Evolutionary conservation across 2,888 invertebrate species (phyloP).

Genomic region (Labia minor): DNA sequence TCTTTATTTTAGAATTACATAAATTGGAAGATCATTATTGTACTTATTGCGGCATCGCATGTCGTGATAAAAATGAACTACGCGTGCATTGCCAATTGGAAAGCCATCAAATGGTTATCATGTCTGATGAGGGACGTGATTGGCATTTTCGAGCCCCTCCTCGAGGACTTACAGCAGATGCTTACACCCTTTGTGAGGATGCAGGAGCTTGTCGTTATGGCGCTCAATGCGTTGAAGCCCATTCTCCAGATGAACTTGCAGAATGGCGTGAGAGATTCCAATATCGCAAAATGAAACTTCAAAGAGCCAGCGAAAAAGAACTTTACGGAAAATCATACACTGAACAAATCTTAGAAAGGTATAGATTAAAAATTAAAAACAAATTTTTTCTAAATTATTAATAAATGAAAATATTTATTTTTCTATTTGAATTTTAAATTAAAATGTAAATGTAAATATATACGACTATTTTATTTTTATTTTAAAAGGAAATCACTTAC

Average conservation of each 20-base stretch:
- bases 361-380: no score
- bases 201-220: conserved; percentile 52
- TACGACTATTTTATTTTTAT: no score
- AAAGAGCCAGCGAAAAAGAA: conserved; percentile 54
- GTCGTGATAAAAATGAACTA: conserved; percentile 43
- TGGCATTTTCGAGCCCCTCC: conserved; percentile 60
- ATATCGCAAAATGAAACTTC: conserved; percentile 50
- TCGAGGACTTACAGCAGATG: conserved; percentile 52
- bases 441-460: no score
- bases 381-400: no score
- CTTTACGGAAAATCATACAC: conserved; percentile 49
- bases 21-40: conserved; percentile 36
- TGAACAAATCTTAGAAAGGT: conserved; percentile 53
- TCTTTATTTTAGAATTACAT: neutral
- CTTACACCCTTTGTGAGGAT: conserved; percentile 49
- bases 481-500: no score
- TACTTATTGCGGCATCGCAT: conserved; percentile 47
- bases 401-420: no score
- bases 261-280: conserved; percentile 66
- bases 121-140: conserved; percentile 57
- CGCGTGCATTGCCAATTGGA: conserved; percentile 50
- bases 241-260: conserved; percentile 55
- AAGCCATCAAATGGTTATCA: conserved; percentile 52
- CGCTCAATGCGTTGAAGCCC: conserved; percentile 62
- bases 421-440: no score